phyloP scores from a whole-genome alignment of 2,797 vertebrate species.

The Gallinago solitaria region DNA sequence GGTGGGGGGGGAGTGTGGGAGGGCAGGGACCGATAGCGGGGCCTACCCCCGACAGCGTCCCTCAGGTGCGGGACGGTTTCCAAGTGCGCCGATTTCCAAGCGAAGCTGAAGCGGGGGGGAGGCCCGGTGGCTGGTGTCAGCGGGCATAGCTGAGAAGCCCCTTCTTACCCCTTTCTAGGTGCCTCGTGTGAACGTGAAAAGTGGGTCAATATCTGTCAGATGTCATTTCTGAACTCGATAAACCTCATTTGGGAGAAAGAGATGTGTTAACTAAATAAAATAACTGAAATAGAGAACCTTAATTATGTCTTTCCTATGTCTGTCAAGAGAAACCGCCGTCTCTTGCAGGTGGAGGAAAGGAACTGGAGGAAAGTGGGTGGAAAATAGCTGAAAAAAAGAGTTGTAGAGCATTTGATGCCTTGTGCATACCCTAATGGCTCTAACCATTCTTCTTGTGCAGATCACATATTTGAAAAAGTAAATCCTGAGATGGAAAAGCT shows the following conservation, averaged over 20 bases:
- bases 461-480: slow-evolving; percentile 91
- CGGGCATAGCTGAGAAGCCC: fast-evolving
- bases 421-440: fast-evolving
- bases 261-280: not conserved
- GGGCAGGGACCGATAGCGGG: not conserved
- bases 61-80: not conserved
- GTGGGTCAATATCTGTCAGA: fast-evolving
- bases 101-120: not conserved
- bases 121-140: not conserved
- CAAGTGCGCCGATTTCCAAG: not conserved
- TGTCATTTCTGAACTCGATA: fast-evolving
- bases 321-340: not conserved
- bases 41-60: fast-evolving
- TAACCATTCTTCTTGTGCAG: slow-evolving; percentile 68
- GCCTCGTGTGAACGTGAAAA: fast-evolving
- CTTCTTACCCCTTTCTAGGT: fast-evolving
- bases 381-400: not conserved
- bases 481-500: slow-evolving; percentile 83
- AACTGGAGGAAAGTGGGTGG: not conserved
- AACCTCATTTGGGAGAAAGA: fast-evolving
- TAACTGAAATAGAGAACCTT: not conserved
- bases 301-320: not conserved
- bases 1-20: too few relatives aligned
- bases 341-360: not conserved
- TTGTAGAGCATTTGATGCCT: not conserved